Evolutionary conservation across 2,113 vertebrate genomes (phyloP).

Genomic region (Trichomycterus rosablanca): DNA sequence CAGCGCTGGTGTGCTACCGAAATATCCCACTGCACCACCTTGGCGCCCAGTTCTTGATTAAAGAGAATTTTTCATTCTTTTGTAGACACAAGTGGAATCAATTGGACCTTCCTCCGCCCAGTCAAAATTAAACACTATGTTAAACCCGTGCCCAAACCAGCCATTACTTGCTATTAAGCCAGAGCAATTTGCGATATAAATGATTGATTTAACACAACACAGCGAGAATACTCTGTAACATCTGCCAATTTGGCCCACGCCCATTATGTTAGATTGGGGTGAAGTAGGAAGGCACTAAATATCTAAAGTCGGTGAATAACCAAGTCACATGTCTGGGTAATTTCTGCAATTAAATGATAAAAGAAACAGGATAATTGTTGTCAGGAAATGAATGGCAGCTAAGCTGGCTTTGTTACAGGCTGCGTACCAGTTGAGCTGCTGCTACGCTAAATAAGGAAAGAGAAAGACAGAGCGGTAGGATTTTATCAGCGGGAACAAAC

Average conservation of each 20-base stretch:
- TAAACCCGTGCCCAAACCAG: neutral
- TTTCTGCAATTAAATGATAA: constrained; percentile 59
- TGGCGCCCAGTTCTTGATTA: too few relatives aligned
- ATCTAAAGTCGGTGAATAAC: constrained; percentile 53
- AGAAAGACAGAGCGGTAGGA: constrained; percentile 32
- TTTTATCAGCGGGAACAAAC: too few relatives aligned
- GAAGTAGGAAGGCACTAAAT: constrained; percentile 12
- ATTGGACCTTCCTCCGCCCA: too few relatives aligned
- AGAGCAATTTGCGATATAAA: constrained; percentile 3
- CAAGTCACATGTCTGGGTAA: constrained; percentile 50
- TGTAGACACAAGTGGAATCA: too few relatives aligned
- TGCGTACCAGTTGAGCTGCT: constrained; percentile 46
- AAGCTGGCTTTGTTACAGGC: constrained; percentile 41
- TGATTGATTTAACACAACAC: neutral
- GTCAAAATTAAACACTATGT: neutral
- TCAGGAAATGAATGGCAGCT: constrained; percentile 45
- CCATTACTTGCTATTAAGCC: constrained; percentile 7
- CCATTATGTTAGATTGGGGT: constrained; percentile 25
- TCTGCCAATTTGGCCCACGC: neutral
- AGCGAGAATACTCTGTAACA: neutral
- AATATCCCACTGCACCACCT: too few relatives aligned
- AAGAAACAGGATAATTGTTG: constrained; percentile 42
- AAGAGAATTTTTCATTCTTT: too few relatives aligned
- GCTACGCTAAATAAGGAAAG: constrained; percentile 41
- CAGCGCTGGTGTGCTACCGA: too few relatives aligned